These are phyloP conservation scores for Hetaerina titia DNA, from an alignment of 2,888 invertebrate genomes.

Conservation along the genomic window DNA sequence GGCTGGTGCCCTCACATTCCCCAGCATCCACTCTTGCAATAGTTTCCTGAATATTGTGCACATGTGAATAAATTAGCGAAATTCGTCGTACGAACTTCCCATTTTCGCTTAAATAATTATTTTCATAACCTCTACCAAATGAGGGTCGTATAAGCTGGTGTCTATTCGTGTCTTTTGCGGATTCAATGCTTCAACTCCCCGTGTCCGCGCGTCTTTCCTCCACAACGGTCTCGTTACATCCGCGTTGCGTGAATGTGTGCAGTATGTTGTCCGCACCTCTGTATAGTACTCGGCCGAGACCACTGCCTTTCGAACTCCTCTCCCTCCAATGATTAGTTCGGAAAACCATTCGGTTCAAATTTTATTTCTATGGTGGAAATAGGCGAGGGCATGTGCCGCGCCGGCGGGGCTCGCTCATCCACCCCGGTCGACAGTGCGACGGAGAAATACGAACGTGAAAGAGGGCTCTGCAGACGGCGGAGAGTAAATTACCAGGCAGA, in stretches of 20 bases:
- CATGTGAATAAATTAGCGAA: no score
- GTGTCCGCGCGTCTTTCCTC: no score
- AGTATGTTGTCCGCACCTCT: not conserved
- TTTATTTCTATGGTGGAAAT: not conserved
- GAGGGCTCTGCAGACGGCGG: not conserved
- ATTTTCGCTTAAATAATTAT: no score
- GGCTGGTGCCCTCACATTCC: no score
- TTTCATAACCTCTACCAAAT: no score
- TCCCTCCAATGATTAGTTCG: slow-evolving; percentile 1
- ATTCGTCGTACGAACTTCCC: no score
- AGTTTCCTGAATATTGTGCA: no score
- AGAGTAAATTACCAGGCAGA: not conserved
- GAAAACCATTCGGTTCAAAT: not conserved
- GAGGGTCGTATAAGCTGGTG: no score
- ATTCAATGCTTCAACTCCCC: no score
- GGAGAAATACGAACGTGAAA: not conserved
- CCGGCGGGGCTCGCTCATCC: not conserved
- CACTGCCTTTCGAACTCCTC: not conserved
- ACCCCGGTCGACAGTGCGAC: not conserved
- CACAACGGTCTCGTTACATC: not conserved
- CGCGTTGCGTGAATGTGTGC: not conserved
- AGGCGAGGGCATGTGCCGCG: not conserved
- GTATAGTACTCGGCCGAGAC: not conserved
- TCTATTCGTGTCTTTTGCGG: no score
- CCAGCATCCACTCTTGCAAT: no score